Evolutionary conservation across 2,888 invertebrate species (phyloP).

Genomic region (Dendrolimus pini): DNA sequence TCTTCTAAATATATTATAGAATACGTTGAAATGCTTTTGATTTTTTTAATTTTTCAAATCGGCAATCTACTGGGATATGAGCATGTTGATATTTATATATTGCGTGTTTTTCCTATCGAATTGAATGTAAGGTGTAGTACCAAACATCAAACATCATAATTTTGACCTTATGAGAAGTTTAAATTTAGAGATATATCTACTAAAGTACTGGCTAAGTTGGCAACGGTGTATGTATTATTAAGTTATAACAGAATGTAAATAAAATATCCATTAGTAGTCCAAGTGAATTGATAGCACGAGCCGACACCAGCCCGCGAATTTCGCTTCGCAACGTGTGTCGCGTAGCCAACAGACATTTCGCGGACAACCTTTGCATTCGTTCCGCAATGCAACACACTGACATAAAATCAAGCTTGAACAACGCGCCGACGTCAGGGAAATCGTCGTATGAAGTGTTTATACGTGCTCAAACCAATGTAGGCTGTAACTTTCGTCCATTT

Average conservation of each 20-base stretch:
- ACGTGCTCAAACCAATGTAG: slow-evolving; percentile 57
- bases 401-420: slow-evolving; percentile 53
- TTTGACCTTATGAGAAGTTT: too few species aligned
- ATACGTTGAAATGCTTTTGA: too few species aligned
- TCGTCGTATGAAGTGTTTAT: slow-evolving; percentile 50
- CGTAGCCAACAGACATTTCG: slow-evolving; percentile 34
- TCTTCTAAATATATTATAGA: too few species aligned
- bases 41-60: too few species aligned
- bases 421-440: slow-evolving; percentile 47
- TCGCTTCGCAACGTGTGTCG: slow-evolving; percentile 43
- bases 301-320: slow-evolving; percentile 39
- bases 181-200: too few species aligned
- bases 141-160: too few species aligned
- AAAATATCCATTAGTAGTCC: slow-evolving; percentile 30
- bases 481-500: slow-evolving; percentile 64
- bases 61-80: too few species aligned
- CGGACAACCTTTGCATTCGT: slow-evolving; percentile 61
- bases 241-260: background rate
- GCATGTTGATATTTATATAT: too few species aligned
- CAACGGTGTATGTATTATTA: background rate
- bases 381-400: slow-evolving; percentile 56
- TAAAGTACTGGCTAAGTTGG: too few species aligned
- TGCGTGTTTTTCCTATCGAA: too few species aligned
- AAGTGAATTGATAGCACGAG: slow-evolving; percentile 38
- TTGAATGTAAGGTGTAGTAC: too few species aligned